Conservation (phyloP, 2,113 vertebrate species). For the Daphoenositta chrysoptera region DNA sequence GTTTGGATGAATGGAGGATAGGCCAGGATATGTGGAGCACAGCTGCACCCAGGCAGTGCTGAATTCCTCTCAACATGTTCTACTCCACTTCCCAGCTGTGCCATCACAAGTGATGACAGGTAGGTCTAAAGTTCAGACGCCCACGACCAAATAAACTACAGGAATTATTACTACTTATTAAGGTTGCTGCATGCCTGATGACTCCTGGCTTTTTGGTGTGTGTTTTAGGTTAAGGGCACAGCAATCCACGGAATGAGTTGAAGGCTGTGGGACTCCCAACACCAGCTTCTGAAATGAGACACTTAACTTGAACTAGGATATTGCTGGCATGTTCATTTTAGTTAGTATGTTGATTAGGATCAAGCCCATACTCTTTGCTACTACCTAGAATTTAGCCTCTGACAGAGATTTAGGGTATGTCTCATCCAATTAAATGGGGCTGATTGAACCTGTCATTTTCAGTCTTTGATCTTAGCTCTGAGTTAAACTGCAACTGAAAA, state of each 20-base stretch:
- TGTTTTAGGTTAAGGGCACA: not conserved
- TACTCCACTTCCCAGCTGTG: not conserved
- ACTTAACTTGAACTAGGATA: not conserved
- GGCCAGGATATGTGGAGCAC: not conserved
- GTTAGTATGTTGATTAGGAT: not conserved
- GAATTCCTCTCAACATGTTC: not conserved
- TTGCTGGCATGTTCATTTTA: not conserved
- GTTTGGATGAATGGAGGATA: not conserved
- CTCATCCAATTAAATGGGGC: not conserved
- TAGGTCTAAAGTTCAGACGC: not conserved
- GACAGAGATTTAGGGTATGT: not conserved
- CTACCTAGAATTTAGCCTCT: not conserved
- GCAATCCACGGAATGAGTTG: not conserved
- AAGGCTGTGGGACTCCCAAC: not conserved
- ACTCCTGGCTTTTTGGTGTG: not conserved
- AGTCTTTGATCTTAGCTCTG: not conserved
- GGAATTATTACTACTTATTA: not conserved
- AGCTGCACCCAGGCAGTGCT: not conserved
- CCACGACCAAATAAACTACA: not conserved
- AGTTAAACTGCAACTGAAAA: not conserved
- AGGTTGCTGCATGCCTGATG: not conserved
- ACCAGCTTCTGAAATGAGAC: not conserved
- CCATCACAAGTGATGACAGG: not conserved
- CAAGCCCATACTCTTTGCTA: not conserved
- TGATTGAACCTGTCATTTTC: not conserved